Evolutionary conservation across 2,797 vertebrate genomes (phyloP).

Genomic region (Geotrypetes seraphini): DNA sequence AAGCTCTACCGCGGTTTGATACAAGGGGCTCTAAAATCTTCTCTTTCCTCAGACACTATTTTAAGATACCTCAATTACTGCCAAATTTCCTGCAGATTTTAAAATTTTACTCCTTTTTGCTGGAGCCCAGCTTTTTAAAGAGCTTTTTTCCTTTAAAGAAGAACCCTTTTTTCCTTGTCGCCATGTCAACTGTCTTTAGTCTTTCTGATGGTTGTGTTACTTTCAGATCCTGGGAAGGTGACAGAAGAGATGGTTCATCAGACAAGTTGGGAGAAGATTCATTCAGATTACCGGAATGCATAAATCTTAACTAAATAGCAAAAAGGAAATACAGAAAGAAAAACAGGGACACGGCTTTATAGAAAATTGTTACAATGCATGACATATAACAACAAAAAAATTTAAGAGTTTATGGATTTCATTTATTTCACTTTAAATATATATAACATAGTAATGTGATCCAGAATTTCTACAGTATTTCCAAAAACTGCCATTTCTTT

Average conservation of each 20-base stretch:
- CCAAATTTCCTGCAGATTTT: no score
- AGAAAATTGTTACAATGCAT: no score
- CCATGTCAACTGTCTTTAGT: constrained; percentile 20
- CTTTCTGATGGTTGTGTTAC: constrained; percentile 11
- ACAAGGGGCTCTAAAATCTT: no score
- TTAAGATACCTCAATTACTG: background rate
- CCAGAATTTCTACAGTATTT: no score
- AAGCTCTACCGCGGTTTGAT: no score
- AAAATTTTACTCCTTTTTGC: constrained; percentile 77
- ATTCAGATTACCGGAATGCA: constrained; percentile 19
- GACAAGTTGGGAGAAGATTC: constrained; percentile 13
- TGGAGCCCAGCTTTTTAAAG: constrained; percentile 77
- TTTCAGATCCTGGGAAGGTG: background rate
- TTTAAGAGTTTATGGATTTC: no score
- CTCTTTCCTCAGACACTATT: background rate
- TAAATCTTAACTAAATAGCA: constrained; percentile 36
- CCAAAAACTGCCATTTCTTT: no score
- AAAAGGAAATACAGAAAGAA: constrained; percentile 2
- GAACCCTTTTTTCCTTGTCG: constrained; percentile 76
- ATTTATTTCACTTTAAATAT: no score
- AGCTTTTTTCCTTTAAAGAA: constrained; percentile 86
- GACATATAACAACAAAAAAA: no score
- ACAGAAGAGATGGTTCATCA: constrained; percentile 15
- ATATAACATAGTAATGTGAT: no score
- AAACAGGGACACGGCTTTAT: no score